Percentiles rank a stretch among this genome's conserved stretches.
Conservation (phyloP, 2,888 invertebrate genomes). For the Mesorhabditis spiculigera region DNA sequence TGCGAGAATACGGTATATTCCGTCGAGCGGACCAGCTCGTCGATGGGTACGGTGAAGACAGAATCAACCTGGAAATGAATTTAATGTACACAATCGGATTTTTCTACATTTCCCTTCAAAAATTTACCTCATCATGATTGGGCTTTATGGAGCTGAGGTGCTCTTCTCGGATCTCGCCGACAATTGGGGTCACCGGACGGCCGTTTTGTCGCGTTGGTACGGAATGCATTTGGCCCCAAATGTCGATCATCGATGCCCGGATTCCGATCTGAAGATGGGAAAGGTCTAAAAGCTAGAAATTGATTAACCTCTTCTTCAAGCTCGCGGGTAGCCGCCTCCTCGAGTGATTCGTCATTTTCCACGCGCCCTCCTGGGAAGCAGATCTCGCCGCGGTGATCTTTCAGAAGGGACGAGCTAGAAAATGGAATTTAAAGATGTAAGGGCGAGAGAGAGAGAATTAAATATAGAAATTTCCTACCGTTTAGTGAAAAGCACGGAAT, state of each 20-base stretch:
- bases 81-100: neutral
- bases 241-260: neutral
- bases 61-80: neutral
- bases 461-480: neutral
- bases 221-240: neutral
- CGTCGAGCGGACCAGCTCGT: neutral
- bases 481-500: neutral
- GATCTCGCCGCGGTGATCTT: constrained; percentile 49
- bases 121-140: neutral
- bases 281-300: neutral
- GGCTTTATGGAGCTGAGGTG: neutral
- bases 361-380: constrained; percentile 52
- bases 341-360: constrained; percentile 39
- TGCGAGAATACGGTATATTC: neutral
- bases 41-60: neutral
- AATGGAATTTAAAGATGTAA: neutral
- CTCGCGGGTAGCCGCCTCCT: constrained; percentile 24
- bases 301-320: neutral
- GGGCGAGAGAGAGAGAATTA: neutral
- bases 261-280: neutral
- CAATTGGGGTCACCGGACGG: neutral
- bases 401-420: constrained; percentile 33
- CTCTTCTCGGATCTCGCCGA: neutral
- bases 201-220: neutral
- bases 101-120: neutral